phyloP scores from a whole-genome alignment of 1,140 invertebrate genomes.

The Camponotus vicinus region DNA sequence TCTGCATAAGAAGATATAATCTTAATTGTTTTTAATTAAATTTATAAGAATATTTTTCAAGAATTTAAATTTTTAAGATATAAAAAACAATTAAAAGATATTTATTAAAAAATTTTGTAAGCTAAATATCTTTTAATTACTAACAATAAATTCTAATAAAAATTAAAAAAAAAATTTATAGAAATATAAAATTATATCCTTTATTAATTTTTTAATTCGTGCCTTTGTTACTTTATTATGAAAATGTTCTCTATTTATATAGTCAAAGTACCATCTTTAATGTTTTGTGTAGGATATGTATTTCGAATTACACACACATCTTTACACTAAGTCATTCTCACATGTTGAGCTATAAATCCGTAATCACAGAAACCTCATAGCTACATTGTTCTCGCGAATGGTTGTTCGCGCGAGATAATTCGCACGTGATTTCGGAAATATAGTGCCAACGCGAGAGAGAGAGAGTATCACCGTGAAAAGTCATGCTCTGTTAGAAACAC shows the following conservation, averaged over 20 bases:
- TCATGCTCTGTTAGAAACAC: slow-evolving; percentile 55
- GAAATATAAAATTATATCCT: background rate
- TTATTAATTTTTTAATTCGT: background rate
- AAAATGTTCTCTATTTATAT: background rate
- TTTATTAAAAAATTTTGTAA: background rate
- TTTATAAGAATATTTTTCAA: background rate
- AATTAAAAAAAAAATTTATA: background rate
- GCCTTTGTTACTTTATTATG: background rate
- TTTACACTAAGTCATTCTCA: slow-evolving; percentile 27
- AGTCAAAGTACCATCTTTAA: background rate
- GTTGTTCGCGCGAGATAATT: slow-evolving; percentile 44
- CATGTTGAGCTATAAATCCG: slow-evolving; percentile 9
- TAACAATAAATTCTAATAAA: background rate
- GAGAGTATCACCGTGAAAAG: slow-evolving; percentile 39
- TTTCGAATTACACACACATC: slow-evolving; percentile 16
- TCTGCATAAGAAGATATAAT: background rate
- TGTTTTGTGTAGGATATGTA: background rate
- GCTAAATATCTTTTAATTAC: background rate
- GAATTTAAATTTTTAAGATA: background rate
- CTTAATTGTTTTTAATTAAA: background rate
- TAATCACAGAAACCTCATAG: slow-evolving; percentile 37
- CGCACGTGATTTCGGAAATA: slow-evolving; percentile 43
- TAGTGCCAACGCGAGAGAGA: background rate
- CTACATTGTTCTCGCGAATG: slow-evolving; percentile 36
- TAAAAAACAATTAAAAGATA: background rate